phyloP scores from a whole-genome alignment of 2,888 invertebrate genomes.

The Drosophila cyrtoloma region DNA sequence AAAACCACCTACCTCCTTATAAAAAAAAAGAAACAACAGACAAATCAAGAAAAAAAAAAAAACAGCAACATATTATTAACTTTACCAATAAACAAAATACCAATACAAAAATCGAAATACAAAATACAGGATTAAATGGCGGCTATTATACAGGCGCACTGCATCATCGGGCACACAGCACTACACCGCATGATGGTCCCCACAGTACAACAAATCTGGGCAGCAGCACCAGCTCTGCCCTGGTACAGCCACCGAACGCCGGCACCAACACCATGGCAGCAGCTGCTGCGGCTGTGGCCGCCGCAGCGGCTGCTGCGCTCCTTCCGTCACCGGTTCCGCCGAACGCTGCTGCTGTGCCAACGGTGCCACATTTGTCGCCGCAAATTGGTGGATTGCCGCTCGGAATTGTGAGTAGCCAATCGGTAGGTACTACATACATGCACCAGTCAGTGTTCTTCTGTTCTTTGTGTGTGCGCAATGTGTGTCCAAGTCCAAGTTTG shows the following conservation, averaged over 20 bases:
- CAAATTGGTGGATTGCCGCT: constrained; percentile 86
- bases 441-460: constrained; percentile 51
- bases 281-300: constrained; percentile 67
- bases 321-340: constrained; percentile 54
- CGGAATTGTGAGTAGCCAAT: constrained; percentile 86
- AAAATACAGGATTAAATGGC: constrained; percentile 89
- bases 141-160: constrained; percentile 90
- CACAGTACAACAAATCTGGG: constrained; percentile 77
- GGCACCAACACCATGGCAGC: constrained; percentile 56
- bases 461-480: constrained; percentile 52
- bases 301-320: constrained; percentile 63
- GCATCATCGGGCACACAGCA: constrained; percentile 94
- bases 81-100: constrained; percentile 56
- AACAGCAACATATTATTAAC: constrained; percentile 56
- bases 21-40: neutral
- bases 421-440: constrained; percentile 83
- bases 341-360: constrained; percentile 82
- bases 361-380: constrained; percentile 84
- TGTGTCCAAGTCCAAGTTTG: constrained; percentile 37
- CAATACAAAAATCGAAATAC: constrained; percentile 74
- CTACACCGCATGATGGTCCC: constrained; percentile 91
- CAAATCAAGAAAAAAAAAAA: constrained; percentile 17
- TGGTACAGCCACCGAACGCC: constrained; percentile 76
- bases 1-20: constrained; percentile 1
- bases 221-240: constrained; percentile 71